These are phyloP conservation scores for Campylomormyrus numenius DNA, from an alignment of 2,113 vertebrate species.

Conservation along the genomic window DNA sequence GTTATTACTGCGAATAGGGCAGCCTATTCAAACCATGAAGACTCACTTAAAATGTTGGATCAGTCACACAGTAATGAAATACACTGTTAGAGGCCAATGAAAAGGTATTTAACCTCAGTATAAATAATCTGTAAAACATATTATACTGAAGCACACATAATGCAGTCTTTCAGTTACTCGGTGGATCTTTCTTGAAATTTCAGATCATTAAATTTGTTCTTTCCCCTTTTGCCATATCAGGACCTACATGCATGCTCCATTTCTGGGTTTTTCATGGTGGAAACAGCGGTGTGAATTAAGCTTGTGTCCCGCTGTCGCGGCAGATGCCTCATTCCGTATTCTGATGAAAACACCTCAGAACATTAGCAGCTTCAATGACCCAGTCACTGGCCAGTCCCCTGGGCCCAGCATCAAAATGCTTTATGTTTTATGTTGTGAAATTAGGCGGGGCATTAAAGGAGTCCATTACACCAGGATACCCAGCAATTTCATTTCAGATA, in stretches of 20 bases:
- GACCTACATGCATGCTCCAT: neutral
- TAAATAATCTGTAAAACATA: neutral
- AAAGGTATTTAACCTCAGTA: neutral
- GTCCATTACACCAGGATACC: neutral
- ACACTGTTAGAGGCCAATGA: neutral
- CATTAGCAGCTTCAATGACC: neutral
- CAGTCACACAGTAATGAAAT: neutral
- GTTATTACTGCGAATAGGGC: neutral
- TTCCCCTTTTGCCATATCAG: neutral
- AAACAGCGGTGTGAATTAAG: neutral
- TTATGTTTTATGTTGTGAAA: neutral
- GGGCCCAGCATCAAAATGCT: neutral
- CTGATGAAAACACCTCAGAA: neutral
- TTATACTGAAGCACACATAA: neutral
- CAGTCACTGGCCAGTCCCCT: neutral
- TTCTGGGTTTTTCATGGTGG: neutral
- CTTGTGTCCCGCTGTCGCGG: neutral
- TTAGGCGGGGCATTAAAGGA: neutral
- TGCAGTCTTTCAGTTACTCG: neutral
- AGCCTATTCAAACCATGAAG: neutral
- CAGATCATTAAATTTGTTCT: neutral
- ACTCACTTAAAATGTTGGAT: neutral
- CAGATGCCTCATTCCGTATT: neutral
- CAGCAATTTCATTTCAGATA: constrained; percentile 24
- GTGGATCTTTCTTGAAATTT: neutral